These are phyloP conservation scores for Halichoerus grypus DNA, from an alignment of 2,113 vertebrate genomes.

Conservation along the genomic window DNA sequence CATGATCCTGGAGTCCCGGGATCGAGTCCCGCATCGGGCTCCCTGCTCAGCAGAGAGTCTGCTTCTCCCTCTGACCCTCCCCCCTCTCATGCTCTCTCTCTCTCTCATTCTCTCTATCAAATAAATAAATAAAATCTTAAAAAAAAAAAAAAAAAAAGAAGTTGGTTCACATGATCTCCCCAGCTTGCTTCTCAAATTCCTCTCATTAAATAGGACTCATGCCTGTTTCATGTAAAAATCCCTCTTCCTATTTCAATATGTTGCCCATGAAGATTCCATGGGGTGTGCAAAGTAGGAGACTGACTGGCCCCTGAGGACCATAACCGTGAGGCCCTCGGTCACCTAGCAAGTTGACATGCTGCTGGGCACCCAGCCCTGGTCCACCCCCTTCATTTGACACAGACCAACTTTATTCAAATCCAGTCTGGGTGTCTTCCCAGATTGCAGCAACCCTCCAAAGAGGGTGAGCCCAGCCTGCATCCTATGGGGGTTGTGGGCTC, in stretches of 20 bases:
- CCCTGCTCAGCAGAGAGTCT: too few species aligned
- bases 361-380: too few species aligned
- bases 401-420: too few species aligned
- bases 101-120: too few species aligned
- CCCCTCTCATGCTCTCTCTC: too few species aligned
- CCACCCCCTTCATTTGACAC: neutral
- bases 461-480: neutral
- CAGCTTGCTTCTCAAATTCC: neutral
- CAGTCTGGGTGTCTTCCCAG: neutral
- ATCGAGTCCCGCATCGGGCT: too few species aligned
- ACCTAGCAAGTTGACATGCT: neutral
- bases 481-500: neutral
- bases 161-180: neutral
- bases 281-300: neutral
- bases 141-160: neutral
- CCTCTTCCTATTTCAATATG: neutral
- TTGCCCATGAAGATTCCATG: neutral
- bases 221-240: neutral
- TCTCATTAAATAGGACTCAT: neutral
- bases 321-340: neutral
- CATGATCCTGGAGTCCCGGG: too few species aligned
- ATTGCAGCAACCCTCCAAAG: neutral
- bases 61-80: too few species aligned
- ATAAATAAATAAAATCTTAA: too few species aligned
- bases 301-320: neutral